A percentile compares a stretch with the other conserved stretches of the same genome.
Conservation (phyloP, 2,797 vertebrate species). For the Sebastes flavidus region DNA sequence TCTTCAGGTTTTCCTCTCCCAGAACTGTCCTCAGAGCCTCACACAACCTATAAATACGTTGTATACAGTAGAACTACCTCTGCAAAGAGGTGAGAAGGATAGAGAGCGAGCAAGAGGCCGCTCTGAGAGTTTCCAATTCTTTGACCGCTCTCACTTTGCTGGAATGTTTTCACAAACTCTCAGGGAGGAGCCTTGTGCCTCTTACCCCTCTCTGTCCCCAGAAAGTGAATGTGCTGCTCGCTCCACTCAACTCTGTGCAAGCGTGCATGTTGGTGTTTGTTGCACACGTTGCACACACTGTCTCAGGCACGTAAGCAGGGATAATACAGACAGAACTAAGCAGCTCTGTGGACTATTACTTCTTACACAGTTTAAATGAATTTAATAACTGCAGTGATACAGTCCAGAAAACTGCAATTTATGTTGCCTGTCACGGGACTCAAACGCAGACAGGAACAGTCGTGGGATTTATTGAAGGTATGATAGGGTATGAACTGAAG, state of each 20-base stretch:
- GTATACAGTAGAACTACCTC: not conserved
- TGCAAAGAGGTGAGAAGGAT: conserved; percentile 43
- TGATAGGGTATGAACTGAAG: not conserved
- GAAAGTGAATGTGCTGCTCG: conserved; percentile 28
- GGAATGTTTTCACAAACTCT: conserved; percentile 87
- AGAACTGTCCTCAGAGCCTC: conserved; percentile 12
- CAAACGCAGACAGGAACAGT: not conserved
- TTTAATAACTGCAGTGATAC: not conserved
- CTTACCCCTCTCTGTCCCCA: conserved; percentile 54
- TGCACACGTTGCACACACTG: not conserved
- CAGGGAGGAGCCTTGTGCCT: conserved; percentile 82
- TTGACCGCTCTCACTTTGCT: conserved; percentile 73
- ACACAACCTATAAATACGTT: not conserved
- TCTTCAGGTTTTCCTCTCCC: conserved; percentile 17
- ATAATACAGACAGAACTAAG: not conserved
- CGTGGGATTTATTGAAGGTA: not conserved
- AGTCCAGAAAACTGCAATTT: not conserved
- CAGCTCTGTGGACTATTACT: not conserved
- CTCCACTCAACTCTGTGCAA: conserved; percentile 16
- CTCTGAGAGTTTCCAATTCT: conserved; percentile 71
- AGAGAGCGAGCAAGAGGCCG: conserved; percentile 44
- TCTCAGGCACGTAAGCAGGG: not conserved
- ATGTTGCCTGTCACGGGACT: not conserved
- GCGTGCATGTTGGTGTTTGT: conserved; percentile 7
- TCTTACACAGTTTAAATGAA: not conserved